phyloP scores from a whole-genome alignment of 2,888 invertebrate genomes.

The Hipparchia sbordonii region DNA sequence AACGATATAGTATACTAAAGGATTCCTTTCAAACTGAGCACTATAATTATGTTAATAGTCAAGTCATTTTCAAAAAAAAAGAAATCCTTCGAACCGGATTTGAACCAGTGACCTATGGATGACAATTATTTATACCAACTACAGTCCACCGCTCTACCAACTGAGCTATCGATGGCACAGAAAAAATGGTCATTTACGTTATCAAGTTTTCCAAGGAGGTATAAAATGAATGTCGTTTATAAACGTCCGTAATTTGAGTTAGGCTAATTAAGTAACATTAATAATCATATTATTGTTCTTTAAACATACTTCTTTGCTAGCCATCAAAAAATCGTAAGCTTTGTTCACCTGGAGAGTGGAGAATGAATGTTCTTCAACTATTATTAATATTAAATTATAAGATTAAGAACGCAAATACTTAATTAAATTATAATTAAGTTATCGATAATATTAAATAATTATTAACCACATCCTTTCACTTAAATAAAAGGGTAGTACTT shows the following conservation, averaged over 20 bases:
- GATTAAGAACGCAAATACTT: background rate
- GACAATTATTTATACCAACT: slow-evolving; percentile 54
- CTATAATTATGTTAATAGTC: too few species aligned
- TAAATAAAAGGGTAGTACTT: slow-evolving; percentile 56
- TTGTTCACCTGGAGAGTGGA: too few species aligned
- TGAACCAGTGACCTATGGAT: slow-evolving; percentile 86
- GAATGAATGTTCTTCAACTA: too few species aligned
- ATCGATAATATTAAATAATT: slow-evolving; percentile 22
- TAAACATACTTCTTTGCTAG: too few species aligned
- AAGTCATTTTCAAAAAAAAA: background rate
- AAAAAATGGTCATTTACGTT: slow-evolving; percentile 6
- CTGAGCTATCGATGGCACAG: slow-evolving; percentile 80
- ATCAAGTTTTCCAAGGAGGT: background rate
- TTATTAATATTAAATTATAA: too few species aligned
- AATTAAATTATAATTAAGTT: background rate
- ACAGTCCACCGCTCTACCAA: slow-evolving; percentile 84
- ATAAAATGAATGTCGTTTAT: background rate
- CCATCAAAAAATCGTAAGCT: too few species aligned
- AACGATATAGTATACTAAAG: too few species aligned
- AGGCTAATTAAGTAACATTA: too few species aligned
- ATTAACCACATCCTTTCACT: slow-evolving; percentile 23
- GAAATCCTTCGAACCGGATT: slow-evolving; percentile 76
- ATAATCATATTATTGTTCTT: too few species aligned
- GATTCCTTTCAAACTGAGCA: too few species aligned
- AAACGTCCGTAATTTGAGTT: background rate